These are phyloP conservation scores for Typhlomys cinereus DNA, from an alignment of 2,113 vertebrate species.

Conservation along the genomic window DNA sequence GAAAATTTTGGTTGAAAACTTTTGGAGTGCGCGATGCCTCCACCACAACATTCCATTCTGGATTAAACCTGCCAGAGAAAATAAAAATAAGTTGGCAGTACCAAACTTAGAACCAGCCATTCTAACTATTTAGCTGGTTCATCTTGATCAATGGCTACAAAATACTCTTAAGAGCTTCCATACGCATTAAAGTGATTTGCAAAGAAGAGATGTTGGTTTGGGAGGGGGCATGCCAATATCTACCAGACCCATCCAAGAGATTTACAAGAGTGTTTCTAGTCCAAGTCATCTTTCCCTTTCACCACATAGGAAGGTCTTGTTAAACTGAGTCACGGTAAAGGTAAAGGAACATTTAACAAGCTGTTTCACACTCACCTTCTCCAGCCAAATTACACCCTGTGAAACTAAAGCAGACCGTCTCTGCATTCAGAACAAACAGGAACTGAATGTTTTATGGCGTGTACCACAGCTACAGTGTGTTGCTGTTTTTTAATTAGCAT, in stretches of 20 bases:
- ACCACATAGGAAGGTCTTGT: constrained; percentile 68
- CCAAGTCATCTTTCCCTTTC: constrained; percentile 50
- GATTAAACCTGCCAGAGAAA: not conserved
- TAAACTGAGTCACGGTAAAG: constrained; percentile 64
- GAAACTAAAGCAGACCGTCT: constrained; percentile 61
- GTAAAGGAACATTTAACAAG: constrained; percentile 73
- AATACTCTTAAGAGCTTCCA: not conserved
- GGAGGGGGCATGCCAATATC: not conserved
- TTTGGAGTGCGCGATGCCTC: not conserved
- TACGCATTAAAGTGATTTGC: constrained; percentile 32
- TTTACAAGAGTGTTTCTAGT: constrained; percentile 60
- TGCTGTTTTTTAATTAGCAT: constrained; percentile 66
- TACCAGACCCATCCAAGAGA: constrained; percentile 59
- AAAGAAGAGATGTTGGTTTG: not conserved
- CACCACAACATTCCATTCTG: not conserved
- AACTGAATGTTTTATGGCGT: constrained; percentile 68
- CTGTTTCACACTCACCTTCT: constrained; percentile 63
- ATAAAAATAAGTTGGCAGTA: not conserved
- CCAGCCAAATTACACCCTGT: constrained; percentile 76
- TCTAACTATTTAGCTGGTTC: not conserved
- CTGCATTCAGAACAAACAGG: constrained; percentile 62
- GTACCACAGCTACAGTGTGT: constrained; percentile 28
- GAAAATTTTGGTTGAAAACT: not conserved
- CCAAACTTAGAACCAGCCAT: not conserved
- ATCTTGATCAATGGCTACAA: not conserved